phyloP scores from a whole-genome alignment of 2,113 vertebrate genomes.

The Jacana jacana region DNA sequence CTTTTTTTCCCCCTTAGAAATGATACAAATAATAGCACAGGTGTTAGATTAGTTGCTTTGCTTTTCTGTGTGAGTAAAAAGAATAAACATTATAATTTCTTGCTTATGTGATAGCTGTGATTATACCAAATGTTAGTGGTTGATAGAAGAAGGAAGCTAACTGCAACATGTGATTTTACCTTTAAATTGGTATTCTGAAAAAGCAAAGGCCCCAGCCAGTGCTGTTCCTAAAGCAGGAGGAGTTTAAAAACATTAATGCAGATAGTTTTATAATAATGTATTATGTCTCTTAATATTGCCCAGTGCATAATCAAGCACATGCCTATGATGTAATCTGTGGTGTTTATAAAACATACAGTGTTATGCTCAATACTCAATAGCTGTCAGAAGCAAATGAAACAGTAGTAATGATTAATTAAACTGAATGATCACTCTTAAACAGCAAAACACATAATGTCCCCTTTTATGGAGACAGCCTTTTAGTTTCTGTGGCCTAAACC shows the following conservation, averaged over 20 bases:
- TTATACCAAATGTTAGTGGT: not conserved
- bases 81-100: not conserved
- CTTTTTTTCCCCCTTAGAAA: not conserved
- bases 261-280: not conserved
- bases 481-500: not conserved
- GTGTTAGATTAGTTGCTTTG: not conserved
- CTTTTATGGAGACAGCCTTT: not conserved
- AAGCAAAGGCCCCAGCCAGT: not conserved
- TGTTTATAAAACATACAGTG: not conserved
- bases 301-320: not conserved
- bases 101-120: not conserved
- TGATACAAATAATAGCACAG: not conserved
- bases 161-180: not conserved
- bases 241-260: not conserved
- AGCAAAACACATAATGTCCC: not conserved
- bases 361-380: not conserved
- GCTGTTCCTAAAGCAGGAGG: not conserved
- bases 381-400: not conserved
- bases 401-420: not conserved
- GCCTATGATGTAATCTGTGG: not conserved
- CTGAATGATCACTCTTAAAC: not conserved
- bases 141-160: not conserved
- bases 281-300: not conserved
- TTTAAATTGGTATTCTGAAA: not conserved
- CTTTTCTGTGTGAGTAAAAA: not conserved